Percentiles rank a stretch among this genome's conserved stretches.
Evolutionary conservation across 2,888 invertebrate genomes (phyloP).

Genomic region (Brachypalpus laphriformis): DNA sequence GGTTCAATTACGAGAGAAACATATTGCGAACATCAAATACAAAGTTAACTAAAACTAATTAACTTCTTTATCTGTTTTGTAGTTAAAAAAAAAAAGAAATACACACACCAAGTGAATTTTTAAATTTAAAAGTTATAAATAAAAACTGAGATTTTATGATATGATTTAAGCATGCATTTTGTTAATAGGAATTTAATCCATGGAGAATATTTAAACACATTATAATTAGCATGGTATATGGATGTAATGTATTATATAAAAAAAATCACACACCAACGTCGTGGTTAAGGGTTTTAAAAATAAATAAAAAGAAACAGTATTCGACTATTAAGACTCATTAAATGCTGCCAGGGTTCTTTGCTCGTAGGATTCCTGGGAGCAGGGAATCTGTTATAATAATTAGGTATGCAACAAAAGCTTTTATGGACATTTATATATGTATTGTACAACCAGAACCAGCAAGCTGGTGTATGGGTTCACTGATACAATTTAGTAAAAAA

Average conservation of each 20-base stretch:
- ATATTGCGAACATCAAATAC: constrained; percentile 43
- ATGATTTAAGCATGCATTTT: constrained; percentile 26
- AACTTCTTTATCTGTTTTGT: not conserved
- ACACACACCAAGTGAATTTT: constrained; percentile 1
- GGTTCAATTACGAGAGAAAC: constrained; percentile 54
- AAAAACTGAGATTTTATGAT: not conserved
- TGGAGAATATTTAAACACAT: constrained; percentile 8
- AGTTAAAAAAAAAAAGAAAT: not conserved
- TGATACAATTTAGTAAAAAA: no score
- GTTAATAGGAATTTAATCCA: constrained; percentile 1
- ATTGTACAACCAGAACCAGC: no score
- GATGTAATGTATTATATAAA: not conserved
- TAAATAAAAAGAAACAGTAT: not conserved
- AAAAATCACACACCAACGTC: not conserved
- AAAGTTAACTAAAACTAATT: constrained; percentile 19
- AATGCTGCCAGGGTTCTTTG: no score
- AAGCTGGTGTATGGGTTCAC: no score
- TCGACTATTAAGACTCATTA: not conserved
- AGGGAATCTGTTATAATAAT: no score
- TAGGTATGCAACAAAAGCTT: no score
- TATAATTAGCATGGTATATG: constrained; percentile 39
- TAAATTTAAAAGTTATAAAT: not conserved
- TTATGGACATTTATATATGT: no score
- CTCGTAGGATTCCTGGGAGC: no score
- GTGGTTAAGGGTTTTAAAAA: not conserved